A percentile compares a stretch with the other conserved stretches of the same genome.
Evolutionary conservation across 2,888 invertebrate genomes (phyloP).

Genomic region (Drosophila algonquin): DNA sequence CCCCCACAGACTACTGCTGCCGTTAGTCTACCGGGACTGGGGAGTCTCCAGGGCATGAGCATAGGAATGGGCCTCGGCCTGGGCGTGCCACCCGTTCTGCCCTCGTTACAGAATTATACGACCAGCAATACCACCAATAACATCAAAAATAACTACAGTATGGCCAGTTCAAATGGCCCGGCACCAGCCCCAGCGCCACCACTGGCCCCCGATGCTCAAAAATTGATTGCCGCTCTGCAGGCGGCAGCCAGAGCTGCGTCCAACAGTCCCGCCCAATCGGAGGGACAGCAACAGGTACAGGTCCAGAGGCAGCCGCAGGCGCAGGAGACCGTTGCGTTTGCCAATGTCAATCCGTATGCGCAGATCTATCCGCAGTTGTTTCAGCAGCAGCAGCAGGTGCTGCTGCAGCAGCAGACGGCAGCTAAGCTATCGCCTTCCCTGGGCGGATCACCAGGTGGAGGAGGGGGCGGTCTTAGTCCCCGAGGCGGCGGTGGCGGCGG

Average conservation of each 20-base stretch:
- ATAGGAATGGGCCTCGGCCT: slow-evolving; percentile 24
- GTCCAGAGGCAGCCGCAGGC: slow-evolving; percentile 10
- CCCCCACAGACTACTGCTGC: slow-evolving; percentile 13
- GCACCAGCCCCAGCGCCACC: slow-evolving; percentile 70
- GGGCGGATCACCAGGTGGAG: slow-evolving; percentile 44
- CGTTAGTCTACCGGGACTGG: slow-evolving; percentile 15
- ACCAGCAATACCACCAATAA: slow-evolving; percentile 45
- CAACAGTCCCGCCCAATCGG: slow-evolving; percentile 1
- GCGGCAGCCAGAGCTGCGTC: slow-evolving; percentile 11
- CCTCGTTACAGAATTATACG: slow-evolving; percentile 67
- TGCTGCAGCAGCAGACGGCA: slow-evolving; percentile 50
- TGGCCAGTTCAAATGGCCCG: slow-evolving; percentile 15
- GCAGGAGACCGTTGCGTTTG: slow-evolving; percentile 72
- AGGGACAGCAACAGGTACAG: slow-evolving; percentile 3
- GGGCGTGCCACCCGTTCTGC: slow-evolving; percentile 37
- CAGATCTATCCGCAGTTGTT: slow-evolving; percentile 81
- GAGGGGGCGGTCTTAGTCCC: slow-evolving; percentile 2
- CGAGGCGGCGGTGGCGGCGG: background rate
- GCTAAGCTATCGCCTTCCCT: slow-evolving; percentile 40
- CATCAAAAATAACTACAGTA: slow-evolving; percentile 36
- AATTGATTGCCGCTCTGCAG: slow-evolving; percentile 17
- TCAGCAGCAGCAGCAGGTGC: slow-evolving; percentile 65
- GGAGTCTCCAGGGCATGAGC: slow-evolving; percentile 13
- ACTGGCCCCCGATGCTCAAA: slow-evolving; percentile 12
- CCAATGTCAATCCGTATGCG: slow-evolving; percentile 80